Evolutionary conservation across 2,113 vertebrate genomes (phyloP), one percentile per base, ranked within the genome.

Genomic region (Neogale vison): DNA sequence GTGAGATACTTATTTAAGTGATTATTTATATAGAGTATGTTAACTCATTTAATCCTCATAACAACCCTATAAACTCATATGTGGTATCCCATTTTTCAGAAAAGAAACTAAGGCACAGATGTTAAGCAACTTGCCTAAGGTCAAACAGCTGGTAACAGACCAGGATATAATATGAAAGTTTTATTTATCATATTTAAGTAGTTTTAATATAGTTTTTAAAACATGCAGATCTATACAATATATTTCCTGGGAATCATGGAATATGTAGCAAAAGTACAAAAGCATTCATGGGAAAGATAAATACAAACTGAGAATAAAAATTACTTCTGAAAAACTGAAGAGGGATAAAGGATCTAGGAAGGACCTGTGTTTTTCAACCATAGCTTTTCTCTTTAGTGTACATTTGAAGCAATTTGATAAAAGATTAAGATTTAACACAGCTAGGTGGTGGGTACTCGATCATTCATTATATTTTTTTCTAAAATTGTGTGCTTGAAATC

Each of bases 251-350:
- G 26, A 92, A 36, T 97, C 3, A 2, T 84, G n/a, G 55, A 82
- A 12, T 96, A 50, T 93, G 63, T 79, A 86, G n/a, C 59, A 95
- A 80, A 96, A 90, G 57, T 77, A 77, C 93, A 59, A 93, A 91
- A 87, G 82, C 26, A 61, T 88, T 34, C 23, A 36, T 83, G 8
- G n/a, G n/a, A 79, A 42, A 83, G 39, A 47, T 96, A 81, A 93
- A 82, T 42, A 83, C 26, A 52, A 85, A 95, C 59, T 96, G 7
- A 85, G 34, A 93, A n/a, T 92, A 47, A 69, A 92, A 86, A 87
- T 96, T 88, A 83, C 42, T 13, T 87, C 20, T 92, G 45, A 88
- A 92, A 24, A 97, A 88, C 57, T 88, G 21, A 63, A 79, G 81
- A 67, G 18, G 14, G 23, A 59, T 82, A 59, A 94, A 94, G 82